Evolutionary conservation across 2,797 vertebrate species (phyloP).

Genomic region (Chlorospingus flavigularis): DNA sequence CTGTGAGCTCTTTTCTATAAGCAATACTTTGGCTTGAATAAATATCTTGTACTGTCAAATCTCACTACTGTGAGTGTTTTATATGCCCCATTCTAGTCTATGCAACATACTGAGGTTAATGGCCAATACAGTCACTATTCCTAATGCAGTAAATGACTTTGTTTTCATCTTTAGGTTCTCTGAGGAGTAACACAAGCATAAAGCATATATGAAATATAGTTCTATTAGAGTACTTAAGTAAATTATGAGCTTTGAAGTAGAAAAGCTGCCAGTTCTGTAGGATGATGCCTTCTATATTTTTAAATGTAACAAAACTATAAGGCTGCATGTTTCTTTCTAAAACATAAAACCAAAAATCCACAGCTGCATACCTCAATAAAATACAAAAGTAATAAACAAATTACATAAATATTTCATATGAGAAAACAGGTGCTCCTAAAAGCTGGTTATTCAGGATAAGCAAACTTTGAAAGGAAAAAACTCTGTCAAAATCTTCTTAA

Average conservation of each 20-base stretch:
- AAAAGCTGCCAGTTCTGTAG: slow-evolving; percentile 60
- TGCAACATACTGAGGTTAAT: slow-evolving; percentile 67
- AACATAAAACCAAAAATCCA: slow-evolving; percentile 48
- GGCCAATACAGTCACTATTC: slow-evolving; percentile 52
- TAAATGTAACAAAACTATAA: slow-evolving; percentile 60
- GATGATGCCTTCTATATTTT: slow-evolving; percentile 60
- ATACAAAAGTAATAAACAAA: background rate
- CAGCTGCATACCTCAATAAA: slow-evolving; percentile 28
- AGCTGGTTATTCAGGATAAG: background rate
- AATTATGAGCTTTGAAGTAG: slow-evolving; percentile 70
- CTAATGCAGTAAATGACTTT: slow-evolving; percentile 66
- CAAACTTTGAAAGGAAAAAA: background rate
- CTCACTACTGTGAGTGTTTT: slow-evolving; percentile 43
- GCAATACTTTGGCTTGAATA: slow-evolving; percentile 26
- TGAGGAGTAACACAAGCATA: slow-evolving; percentile 62
- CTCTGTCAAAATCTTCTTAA: background rate
- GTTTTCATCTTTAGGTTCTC: slow-evolving; percentile 66
- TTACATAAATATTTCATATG: background rate
- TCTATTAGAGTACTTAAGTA: slow-evolving; percentile 62
- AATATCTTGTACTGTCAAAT: slow-evolving; percentile 42
- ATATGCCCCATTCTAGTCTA: slow-evolving; percentile 23
- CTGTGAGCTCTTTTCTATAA: background rate
- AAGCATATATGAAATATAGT: slow-evolving; percentile 66
- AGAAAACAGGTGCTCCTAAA: background rate
- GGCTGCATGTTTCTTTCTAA: slow-evolving; percentile 37